Percentiles rank a stretch among this genome's conserved stretches.
phyloP scores from a whole-genome alignment of 2,797 vertebrate genomes.

The Tinamus major region DNA sequence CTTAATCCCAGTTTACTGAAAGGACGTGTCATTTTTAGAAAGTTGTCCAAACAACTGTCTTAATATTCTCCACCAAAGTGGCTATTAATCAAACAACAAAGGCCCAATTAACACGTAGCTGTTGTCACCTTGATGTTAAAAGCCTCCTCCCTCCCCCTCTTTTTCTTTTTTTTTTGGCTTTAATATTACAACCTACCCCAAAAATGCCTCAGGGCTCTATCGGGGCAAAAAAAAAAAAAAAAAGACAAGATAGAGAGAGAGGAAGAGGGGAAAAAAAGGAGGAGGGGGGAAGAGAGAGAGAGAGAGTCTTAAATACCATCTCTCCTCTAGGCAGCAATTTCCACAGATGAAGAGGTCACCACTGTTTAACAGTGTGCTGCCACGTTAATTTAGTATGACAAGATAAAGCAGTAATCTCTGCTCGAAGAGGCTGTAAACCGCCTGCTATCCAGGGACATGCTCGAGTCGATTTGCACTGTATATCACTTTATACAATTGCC shows the following conservation, averaged over 20 bases:
- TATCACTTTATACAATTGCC: conserved; percentile 87
- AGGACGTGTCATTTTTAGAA: conserved; percentile 61
- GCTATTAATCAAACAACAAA: conserved; percentile 79
- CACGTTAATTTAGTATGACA: conserved; percentile 96
- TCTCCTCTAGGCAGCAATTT: conserved; percentile 81
- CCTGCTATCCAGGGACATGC: conserved; percentile 84
- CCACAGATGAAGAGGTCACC: conserved; percentile 93
- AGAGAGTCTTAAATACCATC: conserved; percentile 75
- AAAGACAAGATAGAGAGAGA: background rate
- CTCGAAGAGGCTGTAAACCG: conserved; percentile 83
- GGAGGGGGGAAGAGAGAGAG: background rate
- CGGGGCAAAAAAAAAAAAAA: background rate
- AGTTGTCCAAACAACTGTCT: conserved; percentile 66
- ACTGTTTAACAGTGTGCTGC: conserved; percentile 85
- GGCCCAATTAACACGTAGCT: conserved; percentile 78
- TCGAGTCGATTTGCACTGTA: conserved; percentile 84
- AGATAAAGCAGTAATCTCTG: conserved; percentile 96
- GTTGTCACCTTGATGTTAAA: conserved; percentile 78
- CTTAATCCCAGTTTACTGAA: conserved; percentile 58
- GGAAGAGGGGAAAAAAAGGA: background rate
- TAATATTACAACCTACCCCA: conserved; percentile 63
- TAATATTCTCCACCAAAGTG: conserved; percentile 68
- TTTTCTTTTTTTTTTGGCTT: conserved; percentile 65
- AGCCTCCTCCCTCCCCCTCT: conserved; percentile 55
- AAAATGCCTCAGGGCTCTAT: conserved; percentile 61